Evolutionary conservation across 2,888 invertebrate genomes (phyloP).

Genomic region (Malacosoma neustria): DNA sequence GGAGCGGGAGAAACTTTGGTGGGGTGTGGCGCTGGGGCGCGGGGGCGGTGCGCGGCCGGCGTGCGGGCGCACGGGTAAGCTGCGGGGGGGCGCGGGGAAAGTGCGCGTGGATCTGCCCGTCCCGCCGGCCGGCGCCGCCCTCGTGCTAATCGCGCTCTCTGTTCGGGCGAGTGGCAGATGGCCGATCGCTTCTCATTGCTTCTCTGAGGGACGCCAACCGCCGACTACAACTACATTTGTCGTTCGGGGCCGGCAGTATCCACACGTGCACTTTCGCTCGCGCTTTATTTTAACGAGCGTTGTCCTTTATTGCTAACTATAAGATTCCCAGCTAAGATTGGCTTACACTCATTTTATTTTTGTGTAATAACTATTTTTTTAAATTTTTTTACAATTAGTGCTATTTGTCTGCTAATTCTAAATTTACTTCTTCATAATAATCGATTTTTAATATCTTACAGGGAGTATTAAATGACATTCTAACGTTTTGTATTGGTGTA

Average conservation of each 20-base stretch:
- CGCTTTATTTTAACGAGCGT: slow-evolving; percentile 29
- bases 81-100: slow-evolving; percentile 54
- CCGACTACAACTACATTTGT: slow-evolving; percentile 31
- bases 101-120: slow-evolving; percentile 51
- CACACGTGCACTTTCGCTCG: slow-evolving; percentile 69
- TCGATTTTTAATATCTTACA: too few species aligned
- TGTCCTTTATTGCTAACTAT: too few species aligned
- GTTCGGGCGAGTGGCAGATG: slow-evolving; percentile 5
- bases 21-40: slow-evolving; percentile 31
- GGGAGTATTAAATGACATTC: too few species aligned
- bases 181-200: background rate
- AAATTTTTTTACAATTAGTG: too few species aligned
- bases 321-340: too few species aligned
- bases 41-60: slow-evolving; percentile 19
- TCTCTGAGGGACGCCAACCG: background rate
- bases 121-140: slow-evolving; percentile 19
- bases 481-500: too few species aligned
- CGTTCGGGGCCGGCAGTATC: slow-evolving; percentile 50
- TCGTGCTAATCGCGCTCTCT: slow-evolving; percentile 7
- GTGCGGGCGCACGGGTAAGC: slow-evolving; percentile 20
- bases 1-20: slow-evolving; percentile 37
- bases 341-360: too few species aligned
- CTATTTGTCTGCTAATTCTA: too few species aligned
- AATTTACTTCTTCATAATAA: too few species aligned
- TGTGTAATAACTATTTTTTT: too few species aligned